phyloP scores from a whole-genome alignment of 2,113 vertebrate species.

The Leptobrachium leishanense region DNA sequence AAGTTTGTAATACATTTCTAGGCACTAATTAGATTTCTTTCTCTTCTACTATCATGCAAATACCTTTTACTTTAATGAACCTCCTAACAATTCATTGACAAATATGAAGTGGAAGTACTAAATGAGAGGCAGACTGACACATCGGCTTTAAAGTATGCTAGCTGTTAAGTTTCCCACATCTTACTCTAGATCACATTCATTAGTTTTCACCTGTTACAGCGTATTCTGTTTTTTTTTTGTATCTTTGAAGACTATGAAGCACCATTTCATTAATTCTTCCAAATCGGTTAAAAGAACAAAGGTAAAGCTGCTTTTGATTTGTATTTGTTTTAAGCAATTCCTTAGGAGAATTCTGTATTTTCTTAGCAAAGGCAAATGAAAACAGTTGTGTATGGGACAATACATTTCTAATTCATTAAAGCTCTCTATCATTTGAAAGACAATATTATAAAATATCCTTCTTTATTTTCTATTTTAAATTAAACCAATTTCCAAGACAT shows the following conservation, averaged over 20 bases:
- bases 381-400: neutral
- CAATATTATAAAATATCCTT: too few species aligned
- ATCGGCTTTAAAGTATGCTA: conserved; percentile 49
- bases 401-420: neutral
- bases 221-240: neutral
- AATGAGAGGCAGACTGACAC: conserved; percentile 53
- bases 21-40: conserved; percentile 56
- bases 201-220: conserved; percentile 51
- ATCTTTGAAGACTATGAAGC: conserved; percentile 46
- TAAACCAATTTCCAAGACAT: conserved; percentile 41
- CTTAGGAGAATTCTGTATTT: neutral
- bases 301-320: conserved; percentile 49
- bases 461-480: conserved; percentile 25
- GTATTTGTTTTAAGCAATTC: conserved; percentile 26
- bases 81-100: conserved; percentile 60
- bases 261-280: conserved; percentile 48
- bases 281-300: conserved; percentile 51
- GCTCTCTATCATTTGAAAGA: neutral
- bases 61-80: conserved; percentile 64
- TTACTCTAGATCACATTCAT: conserved; percentile 50
- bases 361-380: neutral
- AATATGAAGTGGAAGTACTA: conserved; percentile 55
- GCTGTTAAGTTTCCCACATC: conserved; percentile 53
- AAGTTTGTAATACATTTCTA: conserved; percentile 58
- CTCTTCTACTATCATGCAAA: conserved; percentile 54